Evolutionary conservation across 2,113 vertebrate species (phyloP).

Genomic region (Notechis scutatus): DNA sequence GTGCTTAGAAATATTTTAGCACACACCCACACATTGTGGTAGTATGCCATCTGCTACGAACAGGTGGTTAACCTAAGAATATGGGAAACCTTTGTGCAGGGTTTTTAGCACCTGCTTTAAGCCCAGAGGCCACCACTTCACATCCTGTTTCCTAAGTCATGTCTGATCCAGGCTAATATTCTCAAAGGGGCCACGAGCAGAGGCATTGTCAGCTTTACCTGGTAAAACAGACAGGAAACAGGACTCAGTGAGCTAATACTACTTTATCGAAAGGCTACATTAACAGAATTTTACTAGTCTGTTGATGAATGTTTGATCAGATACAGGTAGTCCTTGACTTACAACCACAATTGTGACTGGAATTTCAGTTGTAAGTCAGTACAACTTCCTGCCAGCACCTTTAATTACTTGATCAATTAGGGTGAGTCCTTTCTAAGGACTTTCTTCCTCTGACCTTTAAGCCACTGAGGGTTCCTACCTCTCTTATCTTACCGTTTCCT

Average conservation of each 20-base stretch:
- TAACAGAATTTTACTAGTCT: neutral
- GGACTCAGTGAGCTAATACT: neutral
- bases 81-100: conserved; percentile 49
- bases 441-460: neutral
- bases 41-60: conserved; percentile 65
- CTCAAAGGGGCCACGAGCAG: conserved; percentile 32
- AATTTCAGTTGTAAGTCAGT: neutral
- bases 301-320: neutral
- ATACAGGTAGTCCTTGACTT: neutral
- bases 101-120: conserved; percentile 56
- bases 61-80: conserved; percentile 57
- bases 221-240: neutral
- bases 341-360: neutral
- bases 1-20: conserved; percentile 44
- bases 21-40: conserved; percentile 39
- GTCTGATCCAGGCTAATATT: conserved; percentile 38
- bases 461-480: neutral
- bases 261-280: neutral
- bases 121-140: conserved; percentile 30
- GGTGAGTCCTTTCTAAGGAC: neutral
- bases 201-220: conserved; percentile 3
- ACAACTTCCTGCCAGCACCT: neutral
- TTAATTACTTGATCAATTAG: neutral
- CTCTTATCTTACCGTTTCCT: neutral
- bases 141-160: conserved; percentile 20